Conservation (phyloP, 2,888 invertebrate genomes). For the Rugalucina vietnamica region DNA sequence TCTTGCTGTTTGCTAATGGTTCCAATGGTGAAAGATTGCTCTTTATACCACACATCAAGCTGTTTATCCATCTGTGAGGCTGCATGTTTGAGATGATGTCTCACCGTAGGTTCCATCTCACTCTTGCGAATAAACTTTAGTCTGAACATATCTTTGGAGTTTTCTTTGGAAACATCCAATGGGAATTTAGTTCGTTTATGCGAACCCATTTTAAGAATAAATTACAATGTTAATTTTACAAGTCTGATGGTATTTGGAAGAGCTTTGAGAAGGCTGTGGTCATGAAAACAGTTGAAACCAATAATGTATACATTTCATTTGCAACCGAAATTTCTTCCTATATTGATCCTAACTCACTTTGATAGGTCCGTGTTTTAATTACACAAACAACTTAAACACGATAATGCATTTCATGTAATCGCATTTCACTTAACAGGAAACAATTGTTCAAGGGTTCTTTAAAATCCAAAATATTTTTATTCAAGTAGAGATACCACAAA, state of each 20-base stretch:
- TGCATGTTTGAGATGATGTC: conserved; percentile 47
- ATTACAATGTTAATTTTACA: no score
- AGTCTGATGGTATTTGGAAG: no score
- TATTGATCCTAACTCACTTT: no score
- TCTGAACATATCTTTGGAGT: conserved; percentile 46
- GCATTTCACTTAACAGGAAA: not conserved
- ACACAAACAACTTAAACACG: no score
- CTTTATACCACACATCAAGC: conserved; percentile 60
- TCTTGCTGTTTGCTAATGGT: conserved; percentile 56
- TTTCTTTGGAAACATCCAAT: conserved; percentile 49
- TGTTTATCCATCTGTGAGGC: conserved; percentile 48
- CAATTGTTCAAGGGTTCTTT: not conserved
- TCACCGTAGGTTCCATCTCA: conserved; percentile 49
- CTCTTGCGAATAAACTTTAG: conserved; percentile 56
- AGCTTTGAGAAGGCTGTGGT: no score
- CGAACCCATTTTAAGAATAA: conserved; percentile 44
- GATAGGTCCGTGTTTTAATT: no score
- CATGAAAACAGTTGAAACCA: no score
- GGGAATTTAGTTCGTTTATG: conserved; percentile 52
- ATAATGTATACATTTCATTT: no score
- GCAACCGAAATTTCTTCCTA: no score
- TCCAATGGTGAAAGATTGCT: conserved; percentile 51
- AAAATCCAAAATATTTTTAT: conserved; percentile 4
- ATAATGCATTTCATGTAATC: not conserved
- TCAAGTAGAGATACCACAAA: not conserved